Evolutionary conservation across 64 coral and sea anemone species (phyloP), one percentile per base, ranked within the genome.

Genomic region (Dendronephthya gigantea): DNA sequence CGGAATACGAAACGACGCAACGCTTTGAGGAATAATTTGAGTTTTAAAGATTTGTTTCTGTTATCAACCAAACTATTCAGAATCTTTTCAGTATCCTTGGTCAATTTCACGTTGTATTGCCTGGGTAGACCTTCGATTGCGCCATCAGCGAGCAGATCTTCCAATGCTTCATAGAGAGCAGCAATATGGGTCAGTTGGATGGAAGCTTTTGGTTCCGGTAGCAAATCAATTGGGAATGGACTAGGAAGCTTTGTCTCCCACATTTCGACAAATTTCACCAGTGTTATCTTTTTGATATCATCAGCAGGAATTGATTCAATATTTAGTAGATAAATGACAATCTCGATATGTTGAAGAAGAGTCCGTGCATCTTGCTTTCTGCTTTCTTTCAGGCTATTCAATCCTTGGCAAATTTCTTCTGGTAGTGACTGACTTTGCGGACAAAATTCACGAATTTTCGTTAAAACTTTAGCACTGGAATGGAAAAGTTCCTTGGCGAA

Each of bases 401-500:
- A 68, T 72, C 83, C 83, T 32, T 31, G 50, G 28, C 88, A 86
- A 28, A 97, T 69, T 17, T 81, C 55, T 3, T 84, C 83, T 39
- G 81, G 81, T 0, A 97, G 81, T 34, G 88, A 59, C 6, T 86
- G 40, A 23, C 55, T 62, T 85, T 97, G 94, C 1, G 94, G 91
- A 49, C 90, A 89, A 0, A 88, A 43, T 35, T 89, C 56, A 38
- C 89, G 87, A 22, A 97, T 47, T 9, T 97, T 91, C 45, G 83
- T 93, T 27, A 97, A 84, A 40, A 93, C 93, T 11, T 88, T 84
- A 40, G 86, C 84, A 82, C 91, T 91, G 38, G 92, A 84, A 47
- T 93, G 94, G 65, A 97, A 97, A 13, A 97, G 94, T 50, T 93
- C 91, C 39, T 88, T 56, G 8, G 94, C 89, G 41, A 97, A 97